phyloP scores from a whole-genome alignment of 2,113 vertebrate species.

The Actenoides hombroni region DNA sequence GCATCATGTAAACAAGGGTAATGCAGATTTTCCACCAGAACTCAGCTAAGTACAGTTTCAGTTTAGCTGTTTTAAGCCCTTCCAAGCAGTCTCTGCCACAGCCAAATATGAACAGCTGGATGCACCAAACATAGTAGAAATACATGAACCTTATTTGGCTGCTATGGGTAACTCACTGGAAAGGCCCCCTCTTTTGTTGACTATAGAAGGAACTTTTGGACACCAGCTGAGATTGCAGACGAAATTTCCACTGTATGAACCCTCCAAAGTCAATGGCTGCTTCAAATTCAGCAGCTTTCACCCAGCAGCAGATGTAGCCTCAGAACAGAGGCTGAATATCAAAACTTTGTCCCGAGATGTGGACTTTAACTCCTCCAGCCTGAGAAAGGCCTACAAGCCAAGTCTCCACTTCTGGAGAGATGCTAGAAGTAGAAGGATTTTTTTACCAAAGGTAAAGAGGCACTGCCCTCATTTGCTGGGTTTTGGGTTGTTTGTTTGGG shows the following conservation, averaged over 20 bases:
- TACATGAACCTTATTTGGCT: background rate
- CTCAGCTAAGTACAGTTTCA: background rate
- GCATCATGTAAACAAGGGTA: background rate
- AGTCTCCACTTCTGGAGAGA: background rate
- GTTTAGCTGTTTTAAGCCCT: background rate
- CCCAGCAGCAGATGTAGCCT: background rate
- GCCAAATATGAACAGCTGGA: background rate
- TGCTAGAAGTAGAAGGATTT: background rate
- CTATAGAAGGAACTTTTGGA: background rate
- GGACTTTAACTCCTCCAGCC: background rate
- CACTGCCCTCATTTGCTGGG: background rate
- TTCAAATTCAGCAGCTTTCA: background rate
- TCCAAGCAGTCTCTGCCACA: background rate
- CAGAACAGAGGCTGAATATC: background rate
- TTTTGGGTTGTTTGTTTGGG: background rate
- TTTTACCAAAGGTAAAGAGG: background rate
- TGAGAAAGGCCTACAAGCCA: background rate
- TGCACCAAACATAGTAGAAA: background rate
- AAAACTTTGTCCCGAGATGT: background rate
- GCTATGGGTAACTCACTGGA: background rate
- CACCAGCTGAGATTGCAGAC: accelerated
- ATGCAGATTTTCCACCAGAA: background rate
- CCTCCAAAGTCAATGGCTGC: background rate
- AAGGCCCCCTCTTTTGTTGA: background rate
- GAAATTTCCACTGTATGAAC: background rate